Evolutionary conservation across 2,888 invertebrate species (phyloP).

Genomic region (Caenorhabditis sulstoni): DNA sequence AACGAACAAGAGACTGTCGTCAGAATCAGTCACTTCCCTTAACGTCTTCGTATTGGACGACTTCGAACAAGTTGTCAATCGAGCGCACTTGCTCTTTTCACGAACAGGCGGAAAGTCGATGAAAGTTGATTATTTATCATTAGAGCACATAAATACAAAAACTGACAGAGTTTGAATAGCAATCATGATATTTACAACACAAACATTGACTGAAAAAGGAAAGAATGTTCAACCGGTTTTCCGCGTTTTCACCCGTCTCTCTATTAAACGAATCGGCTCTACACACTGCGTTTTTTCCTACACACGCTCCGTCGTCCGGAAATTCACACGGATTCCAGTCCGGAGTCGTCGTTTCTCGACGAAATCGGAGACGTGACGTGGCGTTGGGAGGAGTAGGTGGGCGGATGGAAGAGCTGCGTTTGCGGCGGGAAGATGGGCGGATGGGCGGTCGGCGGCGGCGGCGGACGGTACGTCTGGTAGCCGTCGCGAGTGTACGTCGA

Average conservation of each 20-base stretch:
- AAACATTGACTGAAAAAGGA: slow-evolving; percentile 31
- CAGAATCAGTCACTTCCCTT: no score
- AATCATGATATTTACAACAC: slow-evolving; percentile 20
- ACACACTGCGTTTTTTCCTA: slow-evolving; percentile 20
- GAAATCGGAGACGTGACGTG: slow-evolving; percentile 54
- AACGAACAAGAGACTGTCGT: no score
- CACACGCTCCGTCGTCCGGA: background rate
- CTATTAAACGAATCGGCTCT: slow-evolving; percentile 47
- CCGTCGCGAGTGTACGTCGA: slow-evolving; percentile 59
- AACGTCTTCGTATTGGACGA: no score
- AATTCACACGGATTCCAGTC: slow-evolving; percentile 66
- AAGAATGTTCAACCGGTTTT: slow-evolving; percentile 33
- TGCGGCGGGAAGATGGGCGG: slow-evolving; percentile 61
- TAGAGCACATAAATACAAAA: background rate
- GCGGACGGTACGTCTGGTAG: slow-evolving; percentile 63
- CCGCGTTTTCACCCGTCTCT: slow-evolving; percentile 25
- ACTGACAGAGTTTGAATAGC: slow-evolving; percentile 4
- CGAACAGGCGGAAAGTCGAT: no score
- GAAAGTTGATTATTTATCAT: background rate
- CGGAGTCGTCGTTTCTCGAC: slow-evolving; percentile 67
- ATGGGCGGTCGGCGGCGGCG: slow-evolving; percentile 50
- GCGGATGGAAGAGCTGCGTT: slow-evolving; percentile 64
- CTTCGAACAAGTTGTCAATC: no score
- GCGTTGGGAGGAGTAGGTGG: slow-evolving; percentile 54
- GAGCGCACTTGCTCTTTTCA: no score